A percentile compares a stretch with the other conserved stretches of the same genome.
These are phyloP conservation scores for Psittacula derbiana DNA, from an alignment of 2,797 vertebrate genomes.

Conservation along the genomic window DNA sequence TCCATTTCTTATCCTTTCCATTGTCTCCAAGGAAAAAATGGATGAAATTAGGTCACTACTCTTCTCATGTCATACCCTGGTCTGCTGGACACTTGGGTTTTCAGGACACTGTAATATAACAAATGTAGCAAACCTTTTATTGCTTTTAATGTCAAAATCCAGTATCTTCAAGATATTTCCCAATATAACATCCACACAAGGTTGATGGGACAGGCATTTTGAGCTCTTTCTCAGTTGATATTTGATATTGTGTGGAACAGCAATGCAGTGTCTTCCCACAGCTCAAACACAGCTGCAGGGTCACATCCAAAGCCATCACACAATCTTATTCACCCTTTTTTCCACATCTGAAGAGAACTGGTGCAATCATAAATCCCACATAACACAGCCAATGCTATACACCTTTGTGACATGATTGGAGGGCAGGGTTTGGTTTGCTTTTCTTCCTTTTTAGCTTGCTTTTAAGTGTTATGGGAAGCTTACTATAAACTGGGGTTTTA, in stretches of 20 bases:
- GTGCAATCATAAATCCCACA: not conserved
- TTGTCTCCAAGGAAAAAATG: not conserved
- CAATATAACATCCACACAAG: not conserved
- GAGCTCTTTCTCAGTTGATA: not conserved
- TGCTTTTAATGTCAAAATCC: not conserved
- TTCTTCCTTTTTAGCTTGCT: not conserved
- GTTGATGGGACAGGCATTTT: not conserved
- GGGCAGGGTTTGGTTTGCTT: accelerated
- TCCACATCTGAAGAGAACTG: not conserved
- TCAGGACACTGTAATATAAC: not conserved
- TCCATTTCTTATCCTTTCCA: not conserved
- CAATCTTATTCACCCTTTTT: not conserved
- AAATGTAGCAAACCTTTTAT: not conserved
- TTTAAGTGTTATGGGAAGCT: not conserved
- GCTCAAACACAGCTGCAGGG: not conserved
- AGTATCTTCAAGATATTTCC: not conserved
- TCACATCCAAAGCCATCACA: not conserved
- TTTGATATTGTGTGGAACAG: not conserved
- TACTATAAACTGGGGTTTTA: not conserved
- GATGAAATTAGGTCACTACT: not conserved
- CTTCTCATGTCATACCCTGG: not conserved
- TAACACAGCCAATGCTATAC: not conserved
- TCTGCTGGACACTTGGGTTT: not conserved
- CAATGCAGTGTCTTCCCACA: not conserved
- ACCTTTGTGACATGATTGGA: not conserved